Evolutionary conservation across 1,140 invertebrate species (phyloP).

Genomic region (Yoshiicerus persimilis): DNA sequence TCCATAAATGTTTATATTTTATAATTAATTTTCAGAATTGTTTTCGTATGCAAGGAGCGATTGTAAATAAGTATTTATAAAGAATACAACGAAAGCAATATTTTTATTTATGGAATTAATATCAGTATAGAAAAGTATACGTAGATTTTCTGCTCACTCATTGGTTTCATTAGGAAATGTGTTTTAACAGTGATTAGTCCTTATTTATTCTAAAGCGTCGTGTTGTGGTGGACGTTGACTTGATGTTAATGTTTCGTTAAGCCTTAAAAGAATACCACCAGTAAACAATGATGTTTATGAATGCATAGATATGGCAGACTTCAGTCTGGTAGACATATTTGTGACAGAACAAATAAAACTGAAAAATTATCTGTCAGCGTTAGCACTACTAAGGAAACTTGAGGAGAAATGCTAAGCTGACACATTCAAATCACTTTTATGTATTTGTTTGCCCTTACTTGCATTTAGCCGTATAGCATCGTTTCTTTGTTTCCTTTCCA

Average conservation of each 20-base stretch:
- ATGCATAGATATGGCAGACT: neutral
- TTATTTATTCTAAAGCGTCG: neutral
- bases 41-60: neutral
- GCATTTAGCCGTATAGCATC: neutral
- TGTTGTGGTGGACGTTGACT: neutral
- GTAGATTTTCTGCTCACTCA: neutral
- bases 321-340: neutral
- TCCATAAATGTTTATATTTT: neutral
- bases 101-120: neutral
- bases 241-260: neutral
- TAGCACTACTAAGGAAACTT: neutral
- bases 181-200: neutral
- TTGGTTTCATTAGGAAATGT: no score
- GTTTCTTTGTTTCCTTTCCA: neutral
- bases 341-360: neutral
- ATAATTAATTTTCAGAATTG: neutral
- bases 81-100: neutral
- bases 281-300: neutral
- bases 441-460: neutral
- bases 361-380: neutral
- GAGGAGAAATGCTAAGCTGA: neutral
- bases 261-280: neutral
- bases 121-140: neutral
- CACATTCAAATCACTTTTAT: neutral
- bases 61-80: neutral